Evolutionary conservation across 2,888 invertebrate genomes (phyloP), one percentile per base, ranked within the genome.

Genomic region (Aspidiotus destructor): DNA sequence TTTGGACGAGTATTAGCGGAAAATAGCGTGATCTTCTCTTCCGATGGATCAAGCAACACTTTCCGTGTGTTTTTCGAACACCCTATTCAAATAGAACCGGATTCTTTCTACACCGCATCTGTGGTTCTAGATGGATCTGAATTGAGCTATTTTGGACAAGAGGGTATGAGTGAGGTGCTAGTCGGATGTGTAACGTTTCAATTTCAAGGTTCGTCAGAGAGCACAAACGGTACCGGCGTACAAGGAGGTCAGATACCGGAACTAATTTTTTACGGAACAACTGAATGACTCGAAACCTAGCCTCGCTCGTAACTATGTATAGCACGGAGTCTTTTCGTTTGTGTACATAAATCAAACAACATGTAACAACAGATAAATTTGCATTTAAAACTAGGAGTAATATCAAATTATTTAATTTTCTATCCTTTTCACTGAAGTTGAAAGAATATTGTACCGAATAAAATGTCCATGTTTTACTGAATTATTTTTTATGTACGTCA

Each of bases 171-270:
- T 75, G 96, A 96, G 79, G 91, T 95, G 57, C 88, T 88, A 69
- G 64, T 70, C 2, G 93, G 93, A 7, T 89, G 88, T 76, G 94
- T 96, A 69, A 93, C 92, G 72, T 96, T 96, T 80, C 95, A 95
- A 80, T 97, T 96, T 80, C 95, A 96, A 79, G 95, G 95, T 79
- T 95, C 94, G 65, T 92, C 93, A 8, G 96, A 96, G 77, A 94
- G 94, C 80, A 97, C 96, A 68, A 97, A 97, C 75, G 96, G 96
- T 61, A 97, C 96, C 1, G 95, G 95, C 9, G 95, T 96, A 7
- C 95, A 96, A 79, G 96, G 96, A 60, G 96, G 96, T 55, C 96
- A 97, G 79, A 96, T 97, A 76, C 96, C 96, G 5, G 96, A 97
- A 80, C 82, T 96, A 70, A 93, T 96, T 75, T 96, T 95, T 78